These are phyloP conservation scores for Amazona guildingii DNA, from an alignment of 2,113 vertebrate species.

Conservation along the genomic window DNA sequence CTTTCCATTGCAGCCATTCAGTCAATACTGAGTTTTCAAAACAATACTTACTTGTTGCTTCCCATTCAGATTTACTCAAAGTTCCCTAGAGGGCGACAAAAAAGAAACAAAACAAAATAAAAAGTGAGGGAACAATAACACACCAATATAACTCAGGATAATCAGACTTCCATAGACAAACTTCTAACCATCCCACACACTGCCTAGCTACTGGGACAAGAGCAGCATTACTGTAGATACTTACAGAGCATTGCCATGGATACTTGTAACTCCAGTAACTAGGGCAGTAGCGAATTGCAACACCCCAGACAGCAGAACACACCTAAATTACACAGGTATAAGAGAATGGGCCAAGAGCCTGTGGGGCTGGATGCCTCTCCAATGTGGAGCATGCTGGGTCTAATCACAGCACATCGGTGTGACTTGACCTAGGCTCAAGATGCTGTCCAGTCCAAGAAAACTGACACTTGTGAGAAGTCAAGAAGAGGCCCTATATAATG, in stretches of 20 bases:
- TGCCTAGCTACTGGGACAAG: neutral
- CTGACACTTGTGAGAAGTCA: neutral
- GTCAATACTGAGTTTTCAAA: neutral
- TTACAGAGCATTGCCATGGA: neutral
- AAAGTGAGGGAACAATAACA: neutral
- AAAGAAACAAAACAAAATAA: neutral
- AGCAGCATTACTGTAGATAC: neutral
- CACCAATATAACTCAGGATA: neutral
- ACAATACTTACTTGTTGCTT: conserved; percentile 89
- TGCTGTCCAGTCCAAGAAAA: accelerated
- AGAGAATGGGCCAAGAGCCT: neutral
- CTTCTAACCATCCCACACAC: neutral
- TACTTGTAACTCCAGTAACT: neutral
- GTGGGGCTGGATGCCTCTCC: neutral
- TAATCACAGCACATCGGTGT: neutral
- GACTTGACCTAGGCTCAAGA: neutral
- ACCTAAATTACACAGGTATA: neutral
- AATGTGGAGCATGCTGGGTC: neutral
- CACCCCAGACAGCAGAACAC: neutral
- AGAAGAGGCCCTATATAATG: neutral
- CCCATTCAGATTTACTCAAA: conserved; percentile 94
- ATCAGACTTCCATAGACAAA: neutral
- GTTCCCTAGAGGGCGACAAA: conserved; percentile 82
- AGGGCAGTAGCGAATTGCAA: neutral
- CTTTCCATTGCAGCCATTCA: neutral